Evolutionary conservation across 2,888 invertebrate species (phyloP), one percentile per base, ranked within the genome.

Genomic region (Euclidia mi): DNA sequence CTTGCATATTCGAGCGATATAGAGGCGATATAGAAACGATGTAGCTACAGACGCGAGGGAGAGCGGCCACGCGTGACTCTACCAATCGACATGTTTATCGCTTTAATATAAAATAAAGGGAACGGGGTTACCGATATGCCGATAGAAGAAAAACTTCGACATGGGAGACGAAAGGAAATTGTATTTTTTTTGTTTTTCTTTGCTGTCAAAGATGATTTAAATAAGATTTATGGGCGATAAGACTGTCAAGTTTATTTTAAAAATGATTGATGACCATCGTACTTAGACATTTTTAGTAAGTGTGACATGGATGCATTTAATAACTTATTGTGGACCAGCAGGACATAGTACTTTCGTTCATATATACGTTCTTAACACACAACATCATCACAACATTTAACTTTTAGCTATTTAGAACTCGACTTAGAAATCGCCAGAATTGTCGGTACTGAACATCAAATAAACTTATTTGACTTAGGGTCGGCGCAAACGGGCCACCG

Each of bases 21-120:
- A 42, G 35, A 40, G 53, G 12, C 31, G 51, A 56, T 57, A 59
- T 51, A 37, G 42, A 7, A 10, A 6, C n/a, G n/a, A 15, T 35
- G 31, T 31, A 32, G 37, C 38, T 53, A 15, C 3, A 64, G 65
- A 62, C 58, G 58, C 55, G 76, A 88, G 91, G 93, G 92, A 84
- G 90, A 71, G 87, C 91, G 87, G 81, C 91, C 92, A 88, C 85
- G 92, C 94, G 90, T 92, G 89, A 84, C 84, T 88, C 86, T 85
- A 82, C 79, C 86, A 88, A 94, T 93, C 94, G 94, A 92, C 94
- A 94, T 94, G 93, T 94, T 94, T 94, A 94, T 94, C 94, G 92
- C 92, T 88, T 94, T 94, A 92, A 94, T 94, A 94, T 94, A 92
- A 94, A 93, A 94, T 92, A 94, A 93, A 93, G 89, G 90, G 91